phyloP scores from a whole-genome alignment of 1,140 invertebrate genomes.

The Nylanderia fulva region DNA sequence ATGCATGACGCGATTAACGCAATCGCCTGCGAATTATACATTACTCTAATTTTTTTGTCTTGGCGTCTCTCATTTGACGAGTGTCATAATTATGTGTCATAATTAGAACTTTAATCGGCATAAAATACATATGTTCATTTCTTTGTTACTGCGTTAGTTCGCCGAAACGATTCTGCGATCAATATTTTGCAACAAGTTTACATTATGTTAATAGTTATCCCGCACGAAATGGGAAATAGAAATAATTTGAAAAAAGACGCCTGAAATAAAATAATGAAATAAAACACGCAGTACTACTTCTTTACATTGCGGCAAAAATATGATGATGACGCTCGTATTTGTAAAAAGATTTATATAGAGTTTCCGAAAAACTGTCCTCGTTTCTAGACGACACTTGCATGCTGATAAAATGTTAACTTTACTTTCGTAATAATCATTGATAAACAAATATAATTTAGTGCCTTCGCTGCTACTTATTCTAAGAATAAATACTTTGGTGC shows the following conservation, averaged over 20 bases:
- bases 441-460: slow-evolving; percentile 61
- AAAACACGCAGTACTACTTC: slow-evolving; percentile 9
- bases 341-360: slow-evolving; percentile 43
- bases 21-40: slow-evolving; percentile 17
- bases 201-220: slow-evolving; percentile 3
- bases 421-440: slow-evolving; percentile 57
- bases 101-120: slow-evolving; percentile 26
- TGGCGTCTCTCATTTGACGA: slow-evolving; percentile 13
- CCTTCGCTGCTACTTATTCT: slow-evolving; percentile 62
- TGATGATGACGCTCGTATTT: slow-evolving; percentile 19
- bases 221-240: background rate
- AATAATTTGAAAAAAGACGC: background rate
- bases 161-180: background rate
- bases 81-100: slow-evolving; percentile 30
- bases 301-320: slow-evolving; percentile 16
- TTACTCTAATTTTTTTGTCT: slow-evolving; percentile 31
- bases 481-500: slow-evolving; percentile 63
- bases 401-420: slow-evolving; percentile 53
- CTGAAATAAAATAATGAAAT: slow-evolving; percentile 27
- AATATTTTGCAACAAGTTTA: slow-evolving; percentile 33
- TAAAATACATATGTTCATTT: slow-evolving; percentile 17
- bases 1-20: slow-evolving; percentile 17
- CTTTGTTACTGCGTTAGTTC: slow-evolving; percentile 1
- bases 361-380: slow-evolving; percentile 35
- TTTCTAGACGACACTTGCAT: slow-evolving; percentile 48